Percentiles rank a stretch among this genome's conserved stretches.
phyloP scores from a whole-genome alignment of 2,113 vertebrate genomes.

The Hipposideros armiger region DNA sequence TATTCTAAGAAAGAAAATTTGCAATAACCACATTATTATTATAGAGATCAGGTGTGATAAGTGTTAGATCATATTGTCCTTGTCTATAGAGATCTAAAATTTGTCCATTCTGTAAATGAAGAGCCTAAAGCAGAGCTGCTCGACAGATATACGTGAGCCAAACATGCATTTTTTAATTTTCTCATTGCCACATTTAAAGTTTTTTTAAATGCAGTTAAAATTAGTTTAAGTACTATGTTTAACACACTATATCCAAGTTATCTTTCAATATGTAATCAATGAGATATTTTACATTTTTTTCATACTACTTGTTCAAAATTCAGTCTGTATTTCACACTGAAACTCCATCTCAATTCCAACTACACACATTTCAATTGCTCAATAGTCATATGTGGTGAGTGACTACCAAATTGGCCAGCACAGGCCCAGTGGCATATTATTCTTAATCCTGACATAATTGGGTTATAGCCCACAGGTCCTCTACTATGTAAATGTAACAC shows the following conservation, averaged over 20 bases:
- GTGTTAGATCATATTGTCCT: not conserved
- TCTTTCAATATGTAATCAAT: not conserved
- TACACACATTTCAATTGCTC: not conserved
- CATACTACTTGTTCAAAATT: not conserved
- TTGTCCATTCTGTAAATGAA: not conserved
- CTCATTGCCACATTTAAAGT: not conserved
- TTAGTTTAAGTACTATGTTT: not conserved
- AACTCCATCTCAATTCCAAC: not conserved
- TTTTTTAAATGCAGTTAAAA: not conserved
- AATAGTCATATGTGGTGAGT: not conserved
- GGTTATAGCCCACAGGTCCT: not conserved
- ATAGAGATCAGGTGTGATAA: not conserved
- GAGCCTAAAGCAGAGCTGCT: not conserved
- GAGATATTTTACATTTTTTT: not conserved
- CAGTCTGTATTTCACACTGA: not conserved
- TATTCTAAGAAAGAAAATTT: not conserved
- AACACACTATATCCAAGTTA: not conserved
- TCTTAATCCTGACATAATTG: not conserved
- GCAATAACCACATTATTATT: not conserved
- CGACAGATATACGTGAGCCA: not conserved
- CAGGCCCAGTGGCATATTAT: not conserved
- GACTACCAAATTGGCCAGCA: not conserved
- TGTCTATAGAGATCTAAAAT: not conserved
- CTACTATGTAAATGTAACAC: not conserved
- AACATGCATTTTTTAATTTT: not conserved